Percentiles rank a stretch among this genome's conserved stretches.
phyloP scores from a whole-genome alignment of 2,797 vertebrate species.

The Chaetophractus vellerosus region DNA sequence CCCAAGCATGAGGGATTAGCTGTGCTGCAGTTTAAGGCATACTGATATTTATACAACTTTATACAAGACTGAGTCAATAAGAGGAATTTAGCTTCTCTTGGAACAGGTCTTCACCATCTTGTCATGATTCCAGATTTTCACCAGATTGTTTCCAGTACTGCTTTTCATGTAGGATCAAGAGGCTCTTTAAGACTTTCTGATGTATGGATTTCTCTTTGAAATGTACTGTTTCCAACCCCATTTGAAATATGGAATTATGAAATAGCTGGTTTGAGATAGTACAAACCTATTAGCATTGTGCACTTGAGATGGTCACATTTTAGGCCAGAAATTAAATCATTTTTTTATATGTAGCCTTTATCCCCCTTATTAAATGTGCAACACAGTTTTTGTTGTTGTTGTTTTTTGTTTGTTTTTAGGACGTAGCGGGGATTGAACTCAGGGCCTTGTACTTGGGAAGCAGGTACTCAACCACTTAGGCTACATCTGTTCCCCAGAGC shows the following conservation, averaged over 20 bases:
- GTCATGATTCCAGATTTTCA: neutral
- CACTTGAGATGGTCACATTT: neutral
- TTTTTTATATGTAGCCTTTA: neutral
- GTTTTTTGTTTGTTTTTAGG: no score
- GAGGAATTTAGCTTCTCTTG: neutral
- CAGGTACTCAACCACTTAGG: no score
- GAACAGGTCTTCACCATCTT: neutral
- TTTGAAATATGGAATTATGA: neutral
- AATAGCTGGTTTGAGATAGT: neutral
- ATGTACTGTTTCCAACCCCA: neutral
- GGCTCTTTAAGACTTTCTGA: neutral
- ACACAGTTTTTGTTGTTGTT: neutral
- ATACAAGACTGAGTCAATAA: neutral
- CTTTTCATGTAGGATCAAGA: neutral
- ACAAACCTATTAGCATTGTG: neutral
- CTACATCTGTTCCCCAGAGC: neutral
- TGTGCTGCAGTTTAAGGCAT: neutral
- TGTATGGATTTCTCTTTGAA: neutral
- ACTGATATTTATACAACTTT: neutral
- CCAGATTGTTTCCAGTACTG: neutral
- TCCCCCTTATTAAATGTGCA: neutral
- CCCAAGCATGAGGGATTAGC: neutral
- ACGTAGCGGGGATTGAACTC: no score
- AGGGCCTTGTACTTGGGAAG: no score
- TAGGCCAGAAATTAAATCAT: neutral